Evolutionary conservation across 2,113 vertebrate genomes (phyloP), one percentile per base, ranked within the genome.

Genomic region (Leuciscus idus): DNA sequence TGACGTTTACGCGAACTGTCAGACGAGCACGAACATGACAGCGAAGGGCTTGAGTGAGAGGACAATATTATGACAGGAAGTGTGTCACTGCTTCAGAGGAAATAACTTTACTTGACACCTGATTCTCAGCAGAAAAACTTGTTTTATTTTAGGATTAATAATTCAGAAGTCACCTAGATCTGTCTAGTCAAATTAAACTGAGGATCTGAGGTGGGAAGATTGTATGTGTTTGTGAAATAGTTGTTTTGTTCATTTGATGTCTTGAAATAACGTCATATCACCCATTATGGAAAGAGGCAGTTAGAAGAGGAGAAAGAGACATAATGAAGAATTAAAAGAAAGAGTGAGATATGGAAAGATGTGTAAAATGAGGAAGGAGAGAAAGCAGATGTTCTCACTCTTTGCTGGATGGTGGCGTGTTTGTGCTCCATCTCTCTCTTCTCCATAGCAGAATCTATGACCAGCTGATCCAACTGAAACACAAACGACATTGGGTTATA

Each of bases 381-480:
- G 66, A 68, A 36, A 36, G 30, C 64, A 48, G 4, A 43, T 30
- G 21, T 1, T 19, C 96, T 96, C 95, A 99, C 98, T 95, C 96
- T 94, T 87, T 99, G 97, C 91, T 99, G 98, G 81, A 98, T 97
- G 84, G 97, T 87, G 0, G 98, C 98, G 0, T 99, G 98, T 75
- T 97, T 97, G 91, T 97, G 97, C 90, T 99, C 98, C 97, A 99
- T 92, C 90, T 99, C 97, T 39, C 98, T 93, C 92, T 99, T 99
- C 91, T 99, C 98, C 93, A 98, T 93, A 0, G 98, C 98, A 0
- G 98, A 98, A 90, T 99, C 98, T 0, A 99, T 97, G 91, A 99
- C 98, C 93, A 99, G 94, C 93, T 95, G 96, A 93, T 99, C 97
- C 95, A 99, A 92, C 98, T 99, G 95, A 9, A 89, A 61, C 77